These are phyloP conservation scores for Sminthurinus aureus DNA, from an alignment of 2,888 invertebrate species.

Conservation along the genomic window DNA sequence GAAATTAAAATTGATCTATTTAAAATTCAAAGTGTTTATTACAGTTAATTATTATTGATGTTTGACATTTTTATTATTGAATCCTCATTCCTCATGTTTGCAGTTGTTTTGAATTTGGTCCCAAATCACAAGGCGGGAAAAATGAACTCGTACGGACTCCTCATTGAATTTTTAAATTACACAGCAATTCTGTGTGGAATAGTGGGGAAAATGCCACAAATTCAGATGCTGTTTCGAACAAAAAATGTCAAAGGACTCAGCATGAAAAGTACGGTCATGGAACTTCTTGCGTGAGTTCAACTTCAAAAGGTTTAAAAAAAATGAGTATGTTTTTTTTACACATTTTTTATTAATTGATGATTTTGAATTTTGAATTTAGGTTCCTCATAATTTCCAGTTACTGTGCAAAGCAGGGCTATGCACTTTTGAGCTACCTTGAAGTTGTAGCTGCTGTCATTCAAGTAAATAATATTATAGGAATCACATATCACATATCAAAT, in stretches of 20 bases:
- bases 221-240: slow-evolving; percentile 71
- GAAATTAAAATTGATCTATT: too few relatives aligned
- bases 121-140: background rate
- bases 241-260: slow-evolving; percentile 76
- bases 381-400: slow-evolving; percentile 30
- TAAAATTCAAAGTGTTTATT: too few relatives aligned
- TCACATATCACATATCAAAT: too few relatives aligned
- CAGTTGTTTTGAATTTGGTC: too few relatives aligned
- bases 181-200: slow-evolving; percentile 64
- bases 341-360: background rate
- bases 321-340: background rate
- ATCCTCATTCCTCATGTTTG: too few relatives aligned
- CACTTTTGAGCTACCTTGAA: slow-evolving; percentile 28
- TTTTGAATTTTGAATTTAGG: slow-evolving; percentile 9
- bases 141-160: background rate
- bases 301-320: background rate
- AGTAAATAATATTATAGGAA: too few relatives aligned
- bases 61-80: too few relatives aligned
- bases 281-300: slow-evolving; percentile 72
- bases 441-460: slow-evolving; percentile 27
- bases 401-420: slow-evolving; percentile 38
- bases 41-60: too few relatives aligned
- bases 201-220: slow-evolving; percentile 84
- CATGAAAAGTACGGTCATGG: slow-evolving; percentile 72
- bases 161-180: slow-evolving; percentile 35